Conservation (phyloP, 2,113 vertebrate genomes). For the Antigone vipio region DNA sequence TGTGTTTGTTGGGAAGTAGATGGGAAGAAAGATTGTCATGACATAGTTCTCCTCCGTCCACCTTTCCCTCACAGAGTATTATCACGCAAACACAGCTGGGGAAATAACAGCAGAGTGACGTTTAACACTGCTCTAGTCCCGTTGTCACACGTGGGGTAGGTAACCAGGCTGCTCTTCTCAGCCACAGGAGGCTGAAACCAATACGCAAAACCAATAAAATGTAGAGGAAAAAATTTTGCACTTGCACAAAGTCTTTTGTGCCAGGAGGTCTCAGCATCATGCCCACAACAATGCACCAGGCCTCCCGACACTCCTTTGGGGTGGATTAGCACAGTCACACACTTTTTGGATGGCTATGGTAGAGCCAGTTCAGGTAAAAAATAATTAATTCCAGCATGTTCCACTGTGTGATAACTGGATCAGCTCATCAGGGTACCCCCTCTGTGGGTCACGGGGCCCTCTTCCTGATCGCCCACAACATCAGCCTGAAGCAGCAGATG, state of each 20-base stretch:
- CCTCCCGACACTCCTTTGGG: background rate
- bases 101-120: background rate
- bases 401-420: background rate
- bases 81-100: accelerated
- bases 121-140: background rate
- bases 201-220: background rate
- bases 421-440: background rate
- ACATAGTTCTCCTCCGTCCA: background rate
- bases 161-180: background rate
- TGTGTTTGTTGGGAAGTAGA: background rate
- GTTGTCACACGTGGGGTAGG: accelerated
- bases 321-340: background rate
- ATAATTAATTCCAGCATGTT: background rate
- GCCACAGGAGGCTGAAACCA: background rate
- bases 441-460: background rate
- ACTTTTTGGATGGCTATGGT: background rate
- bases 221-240: background rate
- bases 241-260: background rate
- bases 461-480: background rate
- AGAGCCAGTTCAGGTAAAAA: background rate
- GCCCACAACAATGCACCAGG: background rate
- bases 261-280: background rate
- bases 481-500: background rate
- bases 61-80: background rate
- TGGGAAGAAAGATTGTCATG: background rate